phyloP scores from a whole-genome alignment of 1,140 invertebrate species.

The Vollenhovia emeryi region DNA sequence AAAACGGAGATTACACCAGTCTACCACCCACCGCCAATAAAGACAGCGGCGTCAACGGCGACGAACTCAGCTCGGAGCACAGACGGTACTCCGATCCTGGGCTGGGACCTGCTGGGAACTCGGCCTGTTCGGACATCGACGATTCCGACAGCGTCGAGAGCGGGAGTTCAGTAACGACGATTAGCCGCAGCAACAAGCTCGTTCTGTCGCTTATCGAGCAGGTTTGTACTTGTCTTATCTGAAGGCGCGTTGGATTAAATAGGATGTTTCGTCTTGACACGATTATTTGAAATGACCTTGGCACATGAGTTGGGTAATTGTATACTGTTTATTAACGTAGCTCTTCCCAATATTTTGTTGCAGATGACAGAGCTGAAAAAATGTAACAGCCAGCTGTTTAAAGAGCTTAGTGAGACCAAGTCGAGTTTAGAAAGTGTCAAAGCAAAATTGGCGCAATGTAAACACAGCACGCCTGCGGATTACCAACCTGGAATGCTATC shows the following conservation, averaged over 20 bases:
- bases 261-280: not conserved
- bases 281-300: not conserved
- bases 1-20: conserved; percentile 85
- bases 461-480: conserved; percentile 81
- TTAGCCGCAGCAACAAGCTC: conserved; percentile 84
- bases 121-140: conserved; percentile 77
- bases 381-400: conserved; percentile 85
- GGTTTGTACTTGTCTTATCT: conserved; percentile 72
- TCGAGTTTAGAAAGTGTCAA: conserved; percentile 85
- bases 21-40: conserved; percentile 84
- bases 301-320: no score
- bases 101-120: conserved; percentile 83
- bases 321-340: conserved; percentile 2
- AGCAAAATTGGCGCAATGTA: conserved; percentile 82
- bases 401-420: conserved; percentile 85
- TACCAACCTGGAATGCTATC: conserved; percentile 91
- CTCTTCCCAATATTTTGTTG: conserved; percentile 7
- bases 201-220: conserved; percentile 85
- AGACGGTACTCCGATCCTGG: conserved; percentile 87
- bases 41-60: conserved; percentile 68
- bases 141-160: conserved; percentile 81
- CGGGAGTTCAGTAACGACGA: conserved; percentile 81
- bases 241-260: not conserved
- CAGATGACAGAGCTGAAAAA: conserved; percentile 85
- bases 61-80: conserved; percentile 81